Conservation (phyloP, 2,888 invertebrate species). For the Dichetophora obliterata region DNA sequence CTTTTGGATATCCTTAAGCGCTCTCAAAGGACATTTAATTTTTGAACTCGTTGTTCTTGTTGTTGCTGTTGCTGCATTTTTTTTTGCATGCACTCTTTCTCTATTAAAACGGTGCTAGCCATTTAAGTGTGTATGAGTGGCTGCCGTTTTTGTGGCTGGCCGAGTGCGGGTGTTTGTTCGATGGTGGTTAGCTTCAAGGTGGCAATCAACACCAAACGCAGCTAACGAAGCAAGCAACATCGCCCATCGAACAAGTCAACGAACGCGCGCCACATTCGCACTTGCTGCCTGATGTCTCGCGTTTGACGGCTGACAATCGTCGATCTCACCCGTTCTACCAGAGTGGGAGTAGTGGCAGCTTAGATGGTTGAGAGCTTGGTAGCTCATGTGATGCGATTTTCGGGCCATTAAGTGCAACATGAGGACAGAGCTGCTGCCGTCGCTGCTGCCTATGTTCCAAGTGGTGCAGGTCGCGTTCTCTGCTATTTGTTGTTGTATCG, state of each 20-base stretch:
- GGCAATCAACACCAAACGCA: slow-evolving; percentile 27
- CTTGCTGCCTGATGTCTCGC: background rate
- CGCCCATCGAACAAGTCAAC: background rate
- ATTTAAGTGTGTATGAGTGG: slow-evolving; percentile 2
- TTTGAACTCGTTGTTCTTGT: slow-evolving; percentile 29
- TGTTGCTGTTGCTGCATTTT: background rate
- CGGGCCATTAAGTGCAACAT: background rate
- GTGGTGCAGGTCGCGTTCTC: slow-evolving; percentile 22
- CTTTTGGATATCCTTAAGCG: slow-evolving; percentile 35
- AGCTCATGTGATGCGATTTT: slow-evolving; percentile 21
- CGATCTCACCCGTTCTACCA: background rate
- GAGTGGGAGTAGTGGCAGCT: background rate
- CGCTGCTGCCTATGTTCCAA: background rate
- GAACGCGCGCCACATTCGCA: background rate
- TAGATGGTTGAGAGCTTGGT: too few species aligned
- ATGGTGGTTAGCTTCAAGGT: background rate
- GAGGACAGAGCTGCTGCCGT: background rate
- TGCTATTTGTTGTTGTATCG: background rate
- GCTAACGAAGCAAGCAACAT: background rate
- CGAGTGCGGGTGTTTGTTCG: background rate
- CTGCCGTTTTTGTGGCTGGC: background rate
- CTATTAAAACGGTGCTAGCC: slow-evolving; percentile 17
- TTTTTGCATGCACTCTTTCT: slow-evolving; percentile 16
- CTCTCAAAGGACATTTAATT: slow-evolving; percentile 43
- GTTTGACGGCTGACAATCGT: too few species aligned